Evolutionary conservation across 92 coral and sea anemone species (phyloP).

Genomic region (Actinernus sp.): DNA sequence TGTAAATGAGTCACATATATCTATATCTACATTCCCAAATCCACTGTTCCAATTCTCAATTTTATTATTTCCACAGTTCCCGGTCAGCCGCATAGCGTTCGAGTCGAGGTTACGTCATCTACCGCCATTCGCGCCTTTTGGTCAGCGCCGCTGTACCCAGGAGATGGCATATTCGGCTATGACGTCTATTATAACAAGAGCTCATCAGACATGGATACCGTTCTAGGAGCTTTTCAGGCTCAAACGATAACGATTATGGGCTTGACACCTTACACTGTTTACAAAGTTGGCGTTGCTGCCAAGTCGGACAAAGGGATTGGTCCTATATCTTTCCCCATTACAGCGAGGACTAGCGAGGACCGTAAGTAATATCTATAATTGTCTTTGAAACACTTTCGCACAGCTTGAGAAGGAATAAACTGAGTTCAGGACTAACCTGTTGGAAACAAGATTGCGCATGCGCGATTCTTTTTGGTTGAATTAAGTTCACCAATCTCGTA

Average conservation of each 20-base stretch:
- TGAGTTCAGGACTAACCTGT: no score
- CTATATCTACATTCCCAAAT: not conserved
- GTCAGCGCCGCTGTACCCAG: constrained; percentile 77
- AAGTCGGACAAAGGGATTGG: constrained; percentile 85
- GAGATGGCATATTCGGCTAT: constrained; percentile 88
- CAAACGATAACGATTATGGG: constrained; percentile 61
- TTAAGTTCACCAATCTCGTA: no score
- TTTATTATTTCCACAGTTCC: constrained; percentile 66
- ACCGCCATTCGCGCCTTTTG: constrained; percentile 77
- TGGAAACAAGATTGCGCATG: no score
- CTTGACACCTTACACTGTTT: constrained; percentile 78
- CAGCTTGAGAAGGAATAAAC: no score
- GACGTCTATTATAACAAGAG: constrained; percentile 89
- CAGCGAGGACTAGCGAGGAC: constrained; percentile 83
- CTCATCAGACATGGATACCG: constrained; percentile 53
- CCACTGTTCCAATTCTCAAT: not conserved
- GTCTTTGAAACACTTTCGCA: no score
- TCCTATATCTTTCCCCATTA: constrained; percentile 76
- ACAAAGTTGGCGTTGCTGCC: constrained; percentile 87
- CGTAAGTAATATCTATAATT: constrained; percentile 40
- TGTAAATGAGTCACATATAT: not conserved
- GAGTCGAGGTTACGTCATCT: constrained; percentile 68
- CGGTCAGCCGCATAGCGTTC: constrained; percentile 77
- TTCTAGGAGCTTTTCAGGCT: constrained; percentile 37
- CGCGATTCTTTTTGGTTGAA: no score